Evolutionary conservation across 2,113 vertebrate genomes (phyloP).

Genomic region (Lepus europaeus): DNA sequence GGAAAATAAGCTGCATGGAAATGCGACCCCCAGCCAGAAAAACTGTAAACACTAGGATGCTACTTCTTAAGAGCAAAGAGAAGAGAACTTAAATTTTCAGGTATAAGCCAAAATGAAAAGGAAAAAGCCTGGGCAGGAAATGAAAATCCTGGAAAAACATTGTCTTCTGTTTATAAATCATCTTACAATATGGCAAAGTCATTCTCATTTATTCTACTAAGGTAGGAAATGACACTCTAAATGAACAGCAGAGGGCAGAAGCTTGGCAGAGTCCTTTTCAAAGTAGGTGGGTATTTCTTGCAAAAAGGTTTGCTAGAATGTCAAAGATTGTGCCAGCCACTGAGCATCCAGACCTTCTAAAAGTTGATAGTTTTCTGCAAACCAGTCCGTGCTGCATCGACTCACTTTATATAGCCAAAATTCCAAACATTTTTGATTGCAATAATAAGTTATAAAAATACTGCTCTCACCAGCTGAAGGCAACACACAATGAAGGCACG

Average conservation of each 20-base stretch:
- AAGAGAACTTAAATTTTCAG: conserved; percentile 51
- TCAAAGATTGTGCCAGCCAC: not conserved
- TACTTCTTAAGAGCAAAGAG: conserved; percentile 32
- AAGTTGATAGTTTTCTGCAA: not conserved
- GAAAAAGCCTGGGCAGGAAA: not conserved
- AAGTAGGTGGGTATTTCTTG: conserved; percentile 9
- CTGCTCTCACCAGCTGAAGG: not conserved
- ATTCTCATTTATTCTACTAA: not conserved
- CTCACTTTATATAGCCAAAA: not conserved
- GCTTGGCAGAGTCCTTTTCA: not conserved
- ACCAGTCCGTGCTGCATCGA: not conserved
- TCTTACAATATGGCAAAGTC: not conserved
- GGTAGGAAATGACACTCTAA: not conserved
- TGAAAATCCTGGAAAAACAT: not conserved
- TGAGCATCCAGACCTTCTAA: not conserved
- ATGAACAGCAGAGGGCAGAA: conserved; percentile 61
- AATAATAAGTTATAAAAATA: not conserved
- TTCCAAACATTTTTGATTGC: not conserved
- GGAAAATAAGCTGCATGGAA: not conserved
- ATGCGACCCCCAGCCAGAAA: not conserved
- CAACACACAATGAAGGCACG: not conserved
- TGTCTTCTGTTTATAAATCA: not conserved
- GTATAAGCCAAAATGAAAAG: not conserved
- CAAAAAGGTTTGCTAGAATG: not conserved
- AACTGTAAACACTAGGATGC: not conserved